Conservation (phyloP, 2,888 invertebrate genomes). For the Adelognathus sp. region DNA sequence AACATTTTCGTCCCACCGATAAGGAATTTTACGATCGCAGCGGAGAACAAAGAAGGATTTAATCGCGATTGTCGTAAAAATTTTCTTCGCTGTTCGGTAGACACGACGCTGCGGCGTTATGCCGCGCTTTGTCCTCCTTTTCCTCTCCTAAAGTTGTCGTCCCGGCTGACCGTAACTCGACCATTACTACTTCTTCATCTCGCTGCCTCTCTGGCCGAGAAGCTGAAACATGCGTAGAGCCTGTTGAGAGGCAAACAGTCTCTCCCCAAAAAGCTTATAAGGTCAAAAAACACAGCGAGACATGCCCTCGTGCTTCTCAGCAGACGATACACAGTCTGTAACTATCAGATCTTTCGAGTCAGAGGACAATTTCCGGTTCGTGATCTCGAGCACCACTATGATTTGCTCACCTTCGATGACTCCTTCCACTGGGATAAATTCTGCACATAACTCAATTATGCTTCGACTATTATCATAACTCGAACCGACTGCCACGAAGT, state of each 20-base stretch:
- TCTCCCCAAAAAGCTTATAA: no score
- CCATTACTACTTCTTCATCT: background rate
- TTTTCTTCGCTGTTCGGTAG: background rate
- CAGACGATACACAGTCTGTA: background rate
- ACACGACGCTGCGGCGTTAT: slow-evolving; percentile 6
- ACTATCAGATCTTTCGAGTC: background rate
- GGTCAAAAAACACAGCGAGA: no score
- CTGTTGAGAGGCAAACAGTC: no score
- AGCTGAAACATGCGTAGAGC: background rate
- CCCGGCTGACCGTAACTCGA: background rate
- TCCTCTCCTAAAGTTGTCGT: background rate
- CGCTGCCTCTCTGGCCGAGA: background rate
- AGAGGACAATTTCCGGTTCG: background rate
- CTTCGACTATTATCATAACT: background rate
- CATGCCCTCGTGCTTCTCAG: no score
- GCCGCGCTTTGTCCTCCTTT: background rate
- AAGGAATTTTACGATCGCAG: background rate
- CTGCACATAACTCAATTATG: background rate
- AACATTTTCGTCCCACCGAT: background rate
- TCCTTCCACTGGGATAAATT: background rate
- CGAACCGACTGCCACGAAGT: background rate
- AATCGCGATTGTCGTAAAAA: background rate
- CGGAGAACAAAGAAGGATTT: background rate
- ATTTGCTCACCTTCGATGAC: background rate
- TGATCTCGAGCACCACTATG: background rate